Evolutionary conservation across 1,140 invertebrate species (phyloP).

Genomic region (Whitmania pigra): DNA sequence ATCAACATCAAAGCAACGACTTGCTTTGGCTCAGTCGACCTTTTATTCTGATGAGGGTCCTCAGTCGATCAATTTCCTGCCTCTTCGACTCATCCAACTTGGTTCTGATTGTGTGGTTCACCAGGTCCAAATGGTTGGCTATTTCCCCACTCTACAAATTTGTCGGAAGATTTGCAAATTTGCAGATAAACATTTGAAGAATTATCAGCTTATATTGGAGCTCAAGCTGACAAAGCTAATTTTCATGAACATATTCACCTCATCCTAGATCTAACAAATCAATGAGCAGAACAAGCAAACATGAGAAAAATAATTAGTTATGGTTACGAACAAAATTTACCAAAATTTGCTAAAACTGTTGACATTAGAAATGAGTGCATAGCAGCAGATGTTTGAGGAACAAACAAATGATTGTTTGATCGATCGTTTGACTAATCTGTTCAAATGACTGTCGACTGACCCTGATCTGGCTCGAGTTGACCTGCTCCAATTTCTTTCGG

Average conservation of each 20-base stretch:
- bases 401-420: not conserved
- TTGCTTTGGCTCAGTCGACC: conserved; percentile 32
- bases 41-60: conserved; percentile 53
- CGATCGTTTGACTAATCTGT: not conserved
- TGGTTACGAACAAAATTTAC: too few relatives aligned
- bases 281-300: too few relatives aligned
- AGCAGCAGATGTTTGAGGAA: not conserved
- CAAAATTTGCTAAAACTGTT: too few relatives aligned
- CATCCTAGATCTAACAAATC: too few relatives aligned
- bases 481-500: conserved; percentile 36
- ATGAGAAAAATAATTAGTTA: too few relatives aligned
- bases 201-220: too few relatives aligned
- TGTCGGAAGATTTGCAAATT: too few relatives aligned
- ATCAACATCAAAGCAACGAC: not conserved
- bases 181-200: too few relatives aligned
- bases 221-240: too few relatives aligned
- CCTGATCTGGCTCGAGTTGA: conserved; percentile 39
- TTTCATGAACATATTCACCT: too few relatives aligned
- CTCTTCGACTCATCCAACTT: conserved; percentile 80
- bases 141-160: conserved; percentile 63
- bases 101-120: conserved; percentile 65
- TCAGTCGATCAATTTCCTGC: conserved; percentile 63
- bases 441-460: conserved; percentile 24
- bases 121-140: conserved; percentile 69
- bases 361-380: not conserved